Conservation (phyloP, 92 coral and sea anemone species). For the Zoanthus gigantus region DNA sequence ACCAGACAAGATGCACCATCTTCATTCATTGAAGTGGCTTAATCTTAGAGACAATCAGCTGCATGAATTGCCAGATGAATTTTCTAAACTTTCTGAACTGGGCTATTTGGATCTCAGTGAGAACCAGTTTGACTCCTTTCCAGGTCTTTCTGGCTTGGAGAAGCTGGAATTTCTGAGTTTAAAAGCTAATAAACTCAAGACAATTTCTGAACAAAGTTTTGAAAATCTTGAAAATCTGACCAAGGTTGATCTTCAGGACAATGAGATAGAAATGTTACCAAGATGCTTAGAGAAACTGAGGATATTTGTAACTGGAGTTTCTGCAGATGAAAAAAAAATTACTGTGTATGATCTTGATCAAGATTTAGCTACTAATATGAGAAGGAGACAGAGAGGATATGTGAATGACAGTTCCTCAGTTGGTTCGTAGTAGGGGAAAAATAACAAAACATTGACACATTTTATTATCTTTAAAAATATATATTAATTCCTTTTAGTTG, state of each 20-base stretch:
- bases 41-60: conserved; percentile 81
- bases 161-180: conserved; percentile 74
- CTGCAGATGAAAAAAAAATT: conserved; percentile 37
- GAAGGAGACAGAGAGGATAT: conserved; percentile 55
- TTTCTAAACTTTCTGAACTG: conserved; percentile 69
- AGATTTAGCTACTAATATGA: conserved; percentile 39
- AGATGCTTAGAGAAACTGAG: conserved; percentile 75
- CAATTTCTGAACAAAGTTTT: conserved; percentile 55
- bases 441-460: too few species aligned
- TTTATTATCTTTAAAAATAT: too few species aligned
- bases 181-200: conserved; percentile 67
- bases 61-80: conserved; percentile 68
- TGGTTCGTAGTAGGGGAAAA: not conserved
- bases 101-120: conserved; percentile 77
- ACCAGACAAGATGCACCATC: conserved; percentile 77
- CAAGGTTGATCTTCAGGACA: conserved; percentile 83
- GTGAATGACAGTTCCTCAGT: not conserved
- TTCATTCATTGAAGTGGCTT: conserved; percentile 81
- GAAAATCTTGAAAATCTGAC: conserved; percentile 64
- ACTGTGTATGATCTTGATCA: conserved; percentile 55
- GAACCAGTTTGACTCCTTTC: conserved; percentile 76
- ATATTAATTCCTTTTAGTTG: too few species aligned
- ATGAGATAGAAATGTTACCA: conserved; percentile 72
- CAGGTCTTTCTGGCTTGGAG: conserved; percentile 66
- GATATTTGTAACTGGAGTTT: conserved; percentile 73